These are phyloP conservation scores for Stomatorhinus ivindoensis DNA, from an alignment of 2,113 vertebrate genomes.

Conservation along the genomic window DNA sequence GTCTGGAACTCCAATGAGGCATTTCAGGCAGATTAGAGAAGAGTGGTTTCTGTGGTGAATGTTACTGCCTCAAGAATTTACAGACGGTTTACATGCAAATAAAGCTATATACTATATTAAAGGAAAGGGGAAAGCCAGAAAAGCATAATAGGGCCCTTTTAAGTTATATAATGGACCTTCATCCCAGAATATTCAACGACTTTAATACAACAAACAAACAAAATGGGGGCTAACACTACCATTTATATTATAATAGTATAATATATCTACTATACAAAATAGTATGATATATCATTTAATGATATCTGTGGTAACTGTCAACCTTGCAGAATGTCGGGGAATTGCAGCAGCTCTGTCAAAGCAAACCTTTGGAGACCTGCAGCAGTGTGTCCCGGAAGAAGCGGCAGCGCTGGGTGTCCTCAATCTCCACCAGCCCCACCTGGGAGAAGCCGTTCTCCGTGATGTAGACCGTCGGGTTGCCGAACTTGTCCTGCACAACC, in stretches of 20 bases:
- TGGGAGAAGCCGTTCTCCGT: slow-evolving; percentile 79
- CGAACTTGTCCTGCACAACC: slow-evolving; percentile 68
- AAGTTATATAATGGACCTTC: neutral
- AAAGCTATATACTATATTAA: neutral
- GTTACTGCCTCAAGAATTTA: neutral
- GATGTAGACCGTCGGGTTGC: slow-evolving; percentile 76
- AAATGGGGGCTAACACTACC: neutral
- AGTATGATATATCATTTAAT: neutral
- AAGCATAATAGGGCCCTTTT: neutral
- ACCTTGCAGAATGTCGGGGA: neutral
- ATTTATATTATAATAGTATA: neutral
- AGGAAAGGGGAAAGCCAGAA: neutral
- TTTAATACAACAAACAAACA: neutral
- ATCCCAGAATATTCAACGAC: neutral
- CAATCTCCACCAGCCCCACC: slow-evolving; percentile 58
- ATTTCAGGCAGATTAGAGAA: neutral
- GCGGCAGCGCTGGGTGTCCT: slow-evolving; percentile 58
- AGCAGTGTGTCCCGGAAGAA: slow-evolving; percentile 71
- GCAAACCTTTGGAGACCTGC: slow-evolving; percentile 71
- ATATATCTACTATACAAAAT: neutral
- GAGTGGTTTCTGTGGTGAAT: neutral
- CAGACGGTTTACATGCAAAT: neutral
- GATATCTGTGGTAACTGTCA: neutral
- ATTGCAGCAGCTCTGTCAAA: neutral
- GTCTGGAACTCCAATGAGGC: neutral